Conservation (phyloP, 2,888 invertebrate species). For the Apodemia duryi region DNA sequence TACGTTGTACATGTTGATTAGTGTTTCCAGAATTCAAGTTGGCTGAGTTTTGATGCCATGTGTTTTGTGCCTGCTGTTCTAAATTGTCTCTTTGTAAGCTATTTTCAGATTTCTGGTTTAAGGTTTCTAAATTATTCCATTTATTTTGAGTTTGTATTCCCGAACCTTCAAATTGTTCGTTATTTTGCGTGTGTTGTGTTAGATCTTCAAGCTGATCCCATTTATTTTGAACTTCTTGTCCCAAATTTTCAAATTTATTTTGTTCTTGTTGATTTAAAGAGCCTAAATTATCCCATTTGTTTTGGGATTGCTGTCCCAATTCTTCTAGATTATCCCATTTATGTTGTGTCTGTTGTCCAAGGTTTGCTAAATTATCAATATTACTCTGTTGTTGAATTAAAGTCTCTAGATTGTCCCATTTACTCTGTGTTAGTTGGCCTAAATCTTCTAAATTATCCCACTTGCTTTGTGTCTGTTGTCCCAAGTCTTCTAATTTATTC, state of each 20-base stretch:
- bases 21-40: not conserved
- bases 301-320: conserved; percentile 34
- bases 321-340: conserved; percentile 27
- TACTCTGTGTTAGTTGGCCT: conserved; percentile 36
- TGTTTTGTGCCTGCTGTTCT: conserved; percentile 37
- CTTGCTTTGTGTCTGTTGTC: conserved; percentile 36
- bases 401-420: conserved; percentile 32
- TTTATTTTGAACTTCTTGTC: conserved; percentile 33
- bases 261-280: conserved; percentile 42
- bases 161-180: conserved; percentile 34
- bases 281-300: conserved; percentile 32
- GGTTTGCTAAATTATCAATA: conserved; percentile 26
- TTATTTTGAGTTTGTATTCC: conserved; percentile 40
- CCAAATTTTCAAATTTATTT: conserved; percentile 30
- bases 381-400: conserved; percentile 33
- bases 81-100: conserved; percentile 33
- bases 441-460: conserved; percentile 35
- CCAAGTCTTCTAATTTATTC: conserved; percentile 34
- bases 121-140: conserved; percentile 32
- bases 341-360: conserved; percentile 36
- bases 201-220: conserved; percentile 36
- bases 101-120: conserved; percentile 38
- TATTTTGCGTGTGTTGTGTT: conserved; percentile 40
- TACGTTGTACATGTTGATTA: conserved; percentile 4
- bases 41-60: conserved; percentile 25